phyloP scores from a whole-genome alignment of 1,140 invertebrate species.

The Tribolium castaneum region DNA sequence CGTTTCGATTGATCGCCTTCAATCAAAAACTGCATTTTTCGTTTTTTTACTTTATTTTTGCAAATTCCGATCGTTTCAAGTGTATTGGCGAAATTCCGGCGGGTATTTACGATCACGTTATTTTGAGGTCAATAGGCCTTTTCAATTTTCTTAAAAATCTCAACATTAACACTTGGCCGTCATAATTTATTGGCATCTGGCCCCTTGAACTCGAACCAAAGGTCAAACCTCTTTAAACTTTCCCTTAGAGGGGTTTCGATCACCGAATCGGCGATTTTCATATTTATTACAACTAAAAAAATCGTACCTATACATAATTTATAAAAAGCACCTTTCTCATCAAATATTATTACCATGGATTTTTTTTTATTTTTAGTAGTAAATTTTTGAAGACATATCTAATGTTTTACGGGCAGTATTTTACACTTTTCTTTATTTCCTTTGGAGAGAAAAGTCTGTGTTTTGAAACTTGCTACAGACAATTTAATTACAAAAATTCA shows the following conservation, averaged over 20 bases:
- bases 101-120: neutral
- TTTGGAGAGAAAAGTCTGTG: too few species aligned
- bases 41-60: neutral
- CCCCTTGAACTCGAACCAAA: slow-evolving; percentile 6
- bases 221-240: slow-evolving; percentile 32
- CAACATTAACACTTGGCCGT: slow-evolving; percentile 13
- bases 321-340: too few species aligned
- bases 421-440: too few species aligned
- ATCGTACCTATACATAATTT: too few species aligned
- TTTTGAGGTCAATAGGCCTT: slow-evolving; percentile 17
- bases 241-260: neutral
- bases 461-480: too few species aligned
- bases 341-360: too few species aligned
- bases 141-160: slow-evolving; percentile 1
- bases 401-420: too few species aligned
- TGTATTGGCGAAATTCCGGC: neutral
- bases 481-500: too few species aligned
- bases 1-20: slow-evolving; percentile 16
- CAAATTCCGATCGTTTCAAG: neutral
- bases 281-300: too few species aligned
- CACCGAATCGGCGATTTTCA: neutral
- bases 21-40: slow-evolving; percentile 23
- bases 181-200: slow-evolving; percentile 14
- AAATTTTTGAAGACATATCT: too few species aligned
- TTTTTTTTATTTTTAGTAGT: too few species aligned